phyloP scores from a whole-genome alignment of 2,797 vertebrate species.

The Manis crassicaudata region DNA sequence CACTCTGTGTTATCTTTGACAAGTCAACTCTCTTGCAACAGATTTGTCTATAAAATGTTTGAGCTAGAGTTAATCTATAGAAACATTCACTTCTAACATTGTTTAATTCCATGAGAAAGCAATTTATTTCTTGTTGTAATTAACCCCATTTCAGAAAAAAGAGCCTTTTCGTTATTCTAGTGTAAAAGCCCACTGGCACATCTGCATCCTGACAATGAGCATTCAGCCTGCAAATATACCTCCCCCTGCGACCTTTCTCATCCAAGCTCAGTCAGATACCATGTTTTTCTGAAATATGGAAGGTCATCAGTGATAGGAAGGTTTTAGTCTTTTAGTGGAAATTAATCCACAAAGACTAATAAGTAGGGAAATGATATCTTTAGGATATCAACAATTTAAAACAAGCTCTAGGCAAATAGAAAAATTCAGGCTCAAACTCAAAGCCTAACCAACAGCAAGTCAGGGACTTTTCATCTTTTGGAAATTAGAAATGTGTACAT shows the following conservation, averaged over 20 bases:
- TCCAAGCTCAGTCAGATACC: background rate
- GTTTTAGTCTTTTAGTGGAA: background rate
- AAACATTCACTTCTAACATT: background rate
- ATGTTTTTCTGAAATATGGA: background rate
- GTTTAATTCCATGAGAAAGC: background rate
- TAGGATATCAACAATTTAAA: background rate
- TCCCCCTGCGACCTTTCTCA: background rate
- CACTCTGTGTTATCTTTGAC: background rate
- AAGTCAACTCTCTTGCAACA: background rate
- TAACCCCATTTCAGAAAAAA: slow-evolving; percentile 20
- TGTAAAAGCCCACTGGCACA: background rate
- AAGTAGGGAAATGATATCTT: background rate
- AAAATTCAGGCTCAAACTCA: background rate
- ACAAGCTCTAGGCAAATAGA: background rate
- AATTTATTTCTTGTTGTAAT: slow-evolving; percentile 8
- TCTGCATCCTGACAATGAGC: background rate
- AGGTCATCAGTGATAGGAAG: background rate
- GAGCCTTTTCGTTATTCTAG: background rate
- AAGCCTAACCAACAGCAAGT: background rate
- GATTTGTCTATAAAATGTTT: background rate
- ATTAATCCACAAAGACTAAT: background rate
- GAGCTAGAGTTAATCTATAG: background rate
- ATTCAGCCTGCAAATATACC: background rate
- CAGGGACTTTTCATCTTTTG: background rate
- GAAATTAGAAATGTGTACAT: background rate